A percentile compares a stretch with the other conserved stretches of the same genome.
Conservation (phyloP, 1,140 invertebrate genomes). For the Plutomurus gul region DNA sequence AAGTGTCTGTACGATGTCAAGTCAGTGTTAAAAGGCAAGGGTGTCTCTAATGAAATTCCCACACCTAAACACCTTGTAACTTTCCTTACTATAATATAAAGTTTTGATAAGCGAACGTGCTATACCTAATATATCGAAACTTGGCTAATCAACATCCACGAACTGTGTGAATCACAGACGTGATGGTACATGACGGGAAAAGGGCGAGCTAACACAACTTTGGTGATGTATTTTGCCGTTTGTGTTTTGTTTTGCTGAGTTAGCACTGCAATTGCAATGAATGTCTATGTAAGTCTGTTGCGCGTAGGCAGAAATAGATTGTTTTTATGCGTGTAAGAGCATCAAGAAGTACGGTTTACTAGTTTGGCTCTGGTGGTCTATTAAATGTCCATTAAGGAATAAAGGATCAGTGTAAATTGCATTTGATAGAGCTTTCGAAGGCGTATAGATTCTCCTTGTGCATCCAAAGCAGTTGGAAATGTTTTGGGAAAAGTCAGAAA, state of each 20-base stretch:
- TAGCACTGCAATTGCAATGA: constrained; percentile 22
- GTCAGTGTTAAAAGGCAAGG: not conserved
- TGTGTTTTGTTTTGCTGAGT: not conserved
- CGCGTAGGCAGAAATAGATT: constrained; percentile 22
- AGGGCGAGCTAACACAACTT: not conserved
- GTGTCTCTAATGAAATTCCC: not conserved
- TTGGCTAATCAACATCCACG: not conserved
- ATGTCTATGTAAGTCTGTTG: constrained; percentile 12
- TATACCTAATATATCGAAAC: not conserved
- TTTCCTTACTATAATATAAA: not conserved
- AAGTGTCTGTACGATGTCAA: not conserved
- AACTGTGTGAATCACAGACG: not conserved
- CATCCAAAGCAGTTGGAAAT: too few relatives aligned
- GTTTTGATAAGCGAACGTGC: too few relatives aligned
- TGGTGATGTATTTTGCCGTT: not conserved
- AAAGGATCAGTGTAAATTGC: constrained; percentile 22
- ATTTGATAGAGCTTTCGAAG: not conserved
- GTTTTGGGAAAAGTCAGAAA: not conserved
- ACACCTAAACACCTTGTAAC: not conserved
- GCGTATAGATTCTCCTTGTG: too few relatives aligned
- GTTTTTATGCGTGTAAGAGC: constrained; percentile 19
- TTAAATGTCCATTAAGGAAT: constrained; percentile 23
- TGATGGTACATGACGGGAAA: not conserved
- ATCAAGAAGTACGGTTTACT: not conserved
- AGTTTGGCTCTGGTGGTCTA: constrained; percentile 12